Percentiles rank a stretch among this genome's conserved stretches.
phyloP scores from a whole-genome alignment of 2,113 vertebrate genomes.

The Myotis yumanensis region DNA sequence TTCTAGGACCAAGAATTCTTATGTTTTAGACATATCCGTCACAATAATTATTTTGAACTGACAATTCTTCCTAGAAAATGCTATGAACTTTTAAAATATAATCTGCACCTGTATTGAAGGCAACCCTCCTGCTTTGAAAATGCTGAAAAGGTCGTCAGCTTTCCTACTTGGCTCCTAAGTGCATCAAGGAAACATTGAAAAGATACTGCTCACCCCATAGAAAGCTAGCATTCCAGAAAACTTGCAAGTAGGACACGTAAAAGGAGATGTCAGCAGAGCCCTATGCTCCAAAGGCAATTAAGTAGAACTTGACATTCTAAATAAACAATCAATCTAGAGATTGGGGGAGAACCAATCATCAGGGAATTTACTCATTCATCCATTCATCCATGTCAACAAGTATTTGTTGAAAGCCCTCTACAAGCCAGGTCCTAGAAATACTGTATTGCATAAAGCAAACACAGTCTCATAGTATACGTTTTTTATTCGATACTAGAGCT shows the following conservation, averaged over 20 bases:
- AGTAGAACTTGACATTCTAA: neutral
- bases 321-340: neutral
- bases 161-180: neutral
- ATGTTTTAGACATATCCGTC: neutral
- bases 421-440: neutral
- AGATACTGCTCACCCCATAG: neutral
- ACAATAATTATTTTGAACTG: neutral
- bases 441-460: neutral
- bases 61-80: neutral
- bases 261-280: neutral
- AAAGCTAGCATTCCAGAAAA: neutral
- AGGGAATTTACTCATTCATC: neutral
- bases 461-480: neutral
- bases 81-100: neutral
- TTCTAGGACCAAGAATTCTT: neutral
- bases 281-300: neutral
- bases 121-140: neutral
- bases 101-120: neutral
- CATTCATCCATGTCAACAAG: neutral
- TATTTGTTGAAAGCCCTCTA: neutral
- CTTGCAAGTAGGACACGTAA: neutral
- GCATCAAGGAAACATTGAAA: neutral
- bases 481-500: neutral
- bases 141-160: neutral
- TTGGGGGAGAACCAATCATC: neutral